Evolutionary conservation across 2,888 invertebrate genomes (phyloP), one percentile per base, ranked within the genome.

Genomic region (Meliscaeva auricollis): DNA sequence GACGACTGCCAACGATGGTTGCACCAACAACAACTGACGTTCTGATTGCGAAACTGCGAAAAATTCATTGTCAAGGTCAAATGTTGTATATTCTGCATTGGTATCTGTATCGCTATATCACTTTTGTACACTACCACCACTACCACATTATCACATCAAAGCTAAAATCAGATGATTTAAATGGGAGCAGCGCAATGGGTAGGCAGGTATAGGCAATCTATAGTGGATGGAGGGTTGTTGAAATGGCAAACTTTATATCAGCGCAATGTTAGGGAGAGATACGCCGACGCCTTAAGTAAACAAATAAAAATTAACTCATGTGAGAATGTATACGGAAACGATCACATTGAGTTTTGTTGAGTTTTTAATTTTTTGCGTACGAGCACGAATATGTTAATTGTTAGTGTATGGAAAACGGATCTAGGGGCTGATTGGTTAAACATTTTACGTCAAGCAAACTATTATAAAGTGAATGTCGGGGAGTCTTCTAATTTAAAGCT

Each of bases 21-120:
- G 20, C 60, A 41, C 38, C 13, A 4, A 20, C 20, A 17, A 20
- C 20, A 41, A 41, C 46, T 30, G 26, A 64, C 64, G 46, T 64
- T 64, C 26, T 46, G 72, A 85, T 81, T 85, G 85, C 81, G 73
- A 81, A 84, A 87, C 79, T 87, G 82, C 80, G 87, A 87, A 88
- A 88, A 87, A 85, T 88, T 88, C 88, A 88, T 84, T 88, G 87
- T 87, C 88, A 88, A 88, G 88, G 88, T 88, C 88, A 87, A 87
- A 41, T 77, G 76, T 79, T 87, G 78, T 81, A 58, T 82, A n/a
- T n/a, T 83, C 79, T 73, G 26, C 38, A n/a, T 13, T 41, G 8
- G 15, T 68, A 48, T 70, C 35, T 11, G n/a, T 56, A 11, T 11
- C 32, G 32, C 15, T 32, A 30, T 8, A 32, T 9, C 15, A 17